These are phyloP conservation scores for Nesogale talazaci DNA, from an alignment of 2,113 vertebrate genomes.

Conservation along the genomic window DNA sequence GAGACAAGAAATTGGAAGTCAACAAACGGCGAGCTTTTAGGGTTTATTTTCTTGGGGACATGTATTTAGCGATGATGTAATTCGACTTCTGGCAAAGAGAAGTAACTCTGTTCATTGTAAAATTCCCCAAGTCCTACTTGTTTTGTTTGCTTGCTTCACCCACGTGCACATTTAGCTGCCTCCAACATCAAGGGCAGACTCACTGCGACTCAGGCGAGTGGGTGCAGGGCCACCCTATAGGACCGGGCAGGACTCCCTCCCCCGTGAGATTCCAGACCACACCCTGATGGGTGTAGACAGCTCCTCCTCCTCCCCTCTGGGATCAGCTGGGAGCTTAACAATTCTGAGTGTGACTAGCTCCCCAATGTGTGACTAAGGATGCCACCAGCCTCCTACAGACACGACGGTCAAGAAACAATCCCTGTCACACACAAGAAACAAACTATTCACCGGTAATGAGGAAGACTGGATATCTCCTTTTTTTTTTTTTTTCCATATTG, in stretches of 20 bases:
- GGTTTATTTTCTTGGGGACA: conserved; percentile 47
- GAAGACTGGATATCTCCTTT: neutral
- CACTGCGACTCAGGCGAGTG: too few species aligned
- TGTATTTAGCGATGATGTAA: neutral
- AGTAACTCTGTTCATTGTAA: conserved; percentile 8
- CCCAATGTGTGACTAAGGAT: too few species aligned
- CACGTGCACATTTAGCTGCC: neutral
- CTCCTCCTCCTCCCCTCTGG: too few species aligned
- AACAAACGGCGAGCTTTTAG: conserved; percentile 25
- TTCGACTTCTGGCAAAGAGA: conserved; percentile 35
- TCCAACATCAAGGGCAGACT: neutral
- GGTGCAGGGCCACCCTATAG: too few species aligned
- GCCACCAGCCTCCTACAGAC: neutral
- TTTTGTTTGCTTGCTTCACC: neutral
- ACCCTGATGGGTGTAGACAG: too few species aligned
- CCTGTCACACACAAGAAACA: neutral
- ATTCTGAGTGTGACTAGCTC: too few species aligned
- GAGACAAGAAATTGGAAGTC: neutral
- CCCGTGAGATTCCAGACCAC: too few species aligned
- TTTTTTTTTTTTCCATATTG: neutral
- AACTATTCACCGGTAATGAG: neutral
- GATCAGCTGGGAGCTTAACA: too few species aligned
- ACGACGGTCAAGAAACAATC: neutral
- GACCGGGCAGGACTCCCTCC: too few species aligned
- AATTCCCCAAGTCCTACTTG: conserved; percentile 15